Percentiles rank a stretch among this genome's conserved stretches.
Evolutionary conservation across 2,888 invertebrate genomes (phyloP).

Genomic region (Amphipyra berbera): DNA sequence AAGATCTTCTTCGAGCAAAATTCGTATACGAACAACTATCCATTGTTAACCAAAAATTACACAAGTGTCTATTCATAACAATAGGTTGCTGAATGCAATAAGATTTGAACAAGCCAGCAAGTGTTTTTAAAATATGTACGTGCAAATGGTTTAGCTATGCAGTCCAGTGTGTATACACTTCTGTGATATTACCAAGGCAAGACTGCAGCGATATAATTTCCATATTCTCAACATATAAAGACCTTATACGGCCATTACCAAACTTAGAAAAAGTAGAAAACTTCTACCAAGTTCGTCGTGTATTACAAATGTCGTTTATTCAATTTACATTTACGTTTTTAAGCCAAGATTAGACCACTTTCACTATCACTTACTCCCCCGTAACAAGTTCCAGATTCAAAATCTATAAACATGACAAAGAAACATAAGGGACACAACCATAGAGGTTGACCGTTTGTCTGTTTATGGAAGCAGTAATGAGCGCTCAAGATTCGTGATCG

Average conservation of each 20-base stretch:
- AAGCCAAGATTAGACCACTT: slow-evolving; percentile 20
- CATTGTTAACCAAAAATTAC: too few species aligned
- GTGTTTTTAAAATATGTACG: too few species aligned
- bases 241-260: background rate
- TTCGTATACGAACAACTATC: too few species aligned
- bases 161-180: too few species aligned
- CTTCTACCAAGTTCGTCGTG: background rate
- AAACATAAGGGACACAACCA: slow-evolving; percentile 38
- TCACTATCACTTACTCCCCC: slow-evolving; percentile 25
- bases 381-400: slow-evolving; percentile 27
- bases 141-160: too few species aligned
- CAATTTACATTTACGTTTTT: slow-evolving; percentile 8
- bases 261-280: slow-evolving; percentile 18
- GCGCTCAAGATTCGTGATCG: slow-evolving; percentile 55
- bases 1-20: too few species aligned
- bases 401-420: slow-evolving; percentile 20
- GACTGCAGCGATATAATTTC: too few species aligned
- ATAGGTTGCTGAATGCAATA: too few species aligned
- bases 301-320: slow-evolving; percentile 7
- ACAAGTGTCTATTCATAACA: too few species aligned
- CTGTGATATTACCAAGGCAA: too few species aligned
- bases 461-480: slow-evolving; percentile 58
- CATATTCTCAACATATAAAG: too few species aligned
- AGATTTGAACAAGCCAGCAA: too few species aligned
- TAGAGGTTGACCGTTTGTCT: slow-evolving; percentile 46